Base-by-base conservation (phyloP, 2,888 invertebrate species). In the Shargacucullia verbasci region DNA sequence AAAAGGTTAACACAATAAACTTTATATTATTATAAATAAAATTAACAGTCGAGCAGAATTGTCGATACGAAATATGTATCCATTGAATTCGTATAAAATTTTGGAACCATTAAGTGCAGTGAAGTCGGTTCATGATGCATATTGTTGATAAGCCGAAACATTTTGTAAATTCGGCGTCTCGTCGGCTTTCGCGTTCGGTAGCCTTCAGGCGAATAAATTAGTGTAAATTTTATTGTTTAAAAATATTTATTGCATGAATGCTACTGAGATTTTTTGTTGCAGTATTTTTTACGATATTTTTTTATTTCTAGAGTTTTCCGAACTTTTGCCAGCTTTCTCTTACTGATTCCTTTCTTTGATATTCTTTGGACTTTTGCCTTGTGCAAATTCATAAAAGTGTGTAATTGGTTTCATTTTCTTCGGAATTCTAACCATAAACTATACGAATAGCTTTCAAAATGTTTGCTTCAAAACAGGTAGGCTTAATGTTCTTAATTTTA, bases 51-150 rank as follows among this genome's bases (percentile, higher is more conserved):
- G 27, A 39, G 12, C 11, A 31, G 57, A 59, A 59, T 56, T 57
- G 15, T 53, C 44, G 41, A 29, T 50, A 41, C 8, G 37, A 59
- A 67, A 59, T 71, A 59, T 62, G 62, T 43, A 40, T 52, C 66
- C 72, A 78, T 73, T 74, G 65, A 80, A 76, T 76, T 76, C 59
- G 60, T 56, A 60, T 64, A 27, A 59, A 35, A 10, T 52, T 34
- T 56, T 13, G 53, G 14, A 52, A 39, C 20, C n/a, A 39, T 52
- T 48, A 59, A 45, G 55, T 61, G 65, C 53, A 33, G 50, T 46
- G 58, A 54, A 57, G 47, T 54, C 45, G 49, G 40, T 37, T 41
- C 25, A 39, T 35, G 79, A 77, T 79, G 38, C 41, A 54, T 60
- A 49, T 56, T 8, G 46, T 31, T 47, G 77, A 78, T 78, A 78